Conservation (phyloP, 2,113 vertebrate species). For the Hiodon alosoides region DNA sequence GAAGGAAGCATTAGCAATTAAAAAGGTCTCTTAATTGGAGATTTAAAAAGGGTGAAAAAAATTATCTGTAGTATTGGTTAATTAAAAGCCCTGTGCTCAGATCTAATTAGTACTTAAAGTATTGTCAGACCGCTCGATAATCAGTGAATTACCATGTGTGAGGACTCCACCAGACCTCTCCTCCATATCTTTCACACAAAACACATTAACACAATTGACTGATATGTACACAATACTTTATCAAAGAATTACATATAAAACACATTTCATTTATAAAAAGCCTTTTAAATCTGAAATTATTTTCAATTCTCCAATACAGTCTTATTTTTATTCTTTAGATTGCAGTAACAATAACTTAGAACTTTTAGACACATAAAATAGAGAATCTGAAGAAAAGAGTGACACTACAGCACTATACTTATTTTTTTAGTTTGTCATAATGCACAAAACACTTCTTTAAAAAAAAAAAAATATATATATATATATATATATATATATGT, state of each 20-base stretch:
- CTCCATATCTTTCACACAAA: constrained; percentile 28
- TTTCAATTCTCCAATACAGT: constrained; percentile 16
- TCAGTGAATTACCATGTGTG: constrained; percentile 32
- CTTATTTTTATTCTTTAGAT: constrained; percentile 4
- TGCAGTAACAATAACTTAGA: constrained; percentile 15
- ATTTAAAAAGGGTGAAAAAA: constrained; percentile 28
- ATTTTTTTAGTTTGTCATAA: constrained; percentile 9
- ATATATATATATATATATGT: constrained; percentile 2
- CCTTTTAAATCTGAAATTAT: neutral
- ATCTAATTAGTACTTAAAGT: constrained; percentile 44
- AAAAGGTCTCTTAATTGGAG: constrained; percentile 34
- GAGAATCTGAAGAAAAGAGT: constrained; percentile 13
- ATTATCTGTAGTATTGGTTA: constrained; percentile 43
- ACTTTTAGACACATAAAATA: constrained; percentile 7
- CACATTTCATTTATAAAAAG: constrained; percentile 23
- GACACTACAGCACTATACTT: constrained; percentile 6
- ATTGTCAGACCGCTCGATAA: constrained; percentile 29
- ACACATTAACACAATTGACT: constrained; percentile 41
- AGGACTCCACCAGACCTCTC: constrained; percentile 14
- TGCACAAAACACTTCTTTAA: constrained; percentile 7
- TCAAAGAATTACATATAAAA: constrained; percentile 63
- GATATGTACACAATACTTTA: constrained; percentile 62
- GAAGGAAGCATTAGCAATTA: constrained; percentile 38
- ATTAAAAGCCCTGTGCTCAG: constrained; percentile 42
- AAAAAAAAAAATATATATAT: constrained; percentile 5